Evolutionary conservation across 1,140 invertebrate genomes (phyloP).

Genomic region (Zaprionus inermis): DNA sequence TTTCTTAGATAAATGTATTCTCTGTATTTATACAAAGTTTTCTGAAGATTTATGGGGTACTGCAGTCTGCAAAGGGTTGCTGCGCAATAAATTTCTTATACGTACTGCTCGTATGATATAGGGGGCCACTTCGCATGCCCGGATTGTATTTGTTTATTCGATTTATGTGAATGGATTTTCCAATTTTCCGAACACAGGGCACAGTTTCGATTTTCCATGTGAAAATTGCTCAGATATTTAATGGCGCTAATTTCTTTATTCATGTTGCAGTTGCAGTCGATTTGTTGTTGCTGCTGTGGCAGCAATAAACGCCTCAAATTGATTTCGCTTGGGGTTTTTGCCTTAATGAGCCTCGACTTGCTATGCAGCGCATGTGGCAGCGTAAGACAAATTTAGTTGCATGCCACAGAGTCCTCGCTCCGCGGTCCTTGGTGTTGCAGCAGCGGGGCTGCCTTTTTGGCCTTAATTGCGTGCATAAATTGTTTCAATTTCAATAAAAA

Average conservation of each 20-base stretch:
- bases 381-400: conserved; percentile 75
- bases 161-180: conserved; percentile 49
- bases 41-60: neutral
- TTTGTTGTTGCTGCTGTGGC: conserved; percentile 23
- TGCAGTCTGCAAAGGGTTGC: neutral
- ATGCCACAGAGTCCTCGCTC: conserved; percentile 67
- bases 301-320: conserved; percentile 52
- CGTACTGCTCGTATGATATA: neutral
- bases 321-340: conserved; percentile 24
- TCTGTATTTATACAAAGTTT: too few species aligned
- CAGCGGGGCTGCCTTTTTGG: conserved; percentile 42
- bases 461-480: conserved; percentile 81
- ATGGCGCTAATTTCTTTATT: conserved; percentile 77
- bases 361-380: conserved; percentile 65
- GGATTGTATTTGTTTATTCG: conserved; percentile 16
- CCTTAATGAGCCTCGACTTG: conserved; percentile 39
- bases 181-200: conserved; percentile 17
- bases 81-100: neutral
- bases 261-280: conserved; percentile 44
- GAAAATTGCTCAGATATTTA: conserved; percentile 43
- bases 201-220: conserved; percentile 38
- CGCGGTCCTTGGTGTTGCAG: conserved; percentile 27
- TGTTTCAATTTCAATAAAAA: conserved; percentile 79
- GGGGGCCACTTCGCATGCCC: neutral
- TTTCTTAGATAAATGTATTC: neutral